Evolutionary conservation across 2,113 vertebrate genomes (phyloP).

Genomic region (Quiscalus mexicanus): DNA sequence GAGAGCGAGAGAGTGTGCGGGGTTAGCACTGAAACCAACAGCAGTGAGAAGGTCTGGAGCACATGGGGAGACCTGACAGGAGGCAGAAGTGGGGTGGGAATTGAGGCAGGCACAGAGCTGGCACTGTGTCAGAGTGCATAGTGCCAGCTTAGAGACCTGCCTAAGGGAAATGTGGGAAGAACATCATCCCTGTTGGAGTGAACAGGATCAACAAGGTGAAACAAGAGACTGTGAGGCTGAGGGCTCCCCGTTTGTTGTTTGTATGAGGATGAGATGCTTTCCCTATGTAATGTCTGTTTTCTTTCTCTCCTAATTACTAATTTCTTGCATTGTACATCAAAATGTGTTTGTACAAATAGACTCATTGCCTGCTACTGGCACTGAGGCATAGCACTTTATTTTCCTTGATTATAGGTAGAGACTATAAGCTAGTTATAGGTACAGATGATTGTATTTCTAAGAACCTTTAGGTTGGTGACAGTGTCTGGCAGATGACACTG

Average conservation of each 20-base stretch:
- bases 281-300: background rate
- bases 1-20: background rate
- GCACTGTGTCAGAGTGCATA: background rate
- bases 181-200: background rate
- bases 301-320: background rate
- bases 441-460: background rate
- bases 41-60: background rate
- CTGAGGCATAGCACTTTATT: background rate
- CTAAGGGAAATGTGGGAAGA: background rate
- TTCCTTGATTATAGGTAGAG: background rate
- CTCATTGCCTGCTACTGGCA: background rate
- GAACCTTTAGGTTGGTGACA: background rate
- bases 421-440: background rate
- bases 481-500: background rate
- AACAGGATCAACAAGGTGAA: background rate
- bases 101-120: background rate
- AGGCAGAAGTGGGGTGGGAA: background rate
- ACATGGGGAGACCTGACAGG: background rate
- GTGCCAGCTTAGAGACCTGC: background rate
- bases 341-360: background rate
- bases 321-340: background rate
- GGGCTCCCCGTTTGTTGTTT: background rate
- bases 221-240: background rate
- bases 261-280: background rate
- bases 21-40: background rate